These are phyloP conservation scores for Dasypolia templi DNA, from an alignment of 2,888 invertebrate genomes.

Conservation along the genomic window DNA sequence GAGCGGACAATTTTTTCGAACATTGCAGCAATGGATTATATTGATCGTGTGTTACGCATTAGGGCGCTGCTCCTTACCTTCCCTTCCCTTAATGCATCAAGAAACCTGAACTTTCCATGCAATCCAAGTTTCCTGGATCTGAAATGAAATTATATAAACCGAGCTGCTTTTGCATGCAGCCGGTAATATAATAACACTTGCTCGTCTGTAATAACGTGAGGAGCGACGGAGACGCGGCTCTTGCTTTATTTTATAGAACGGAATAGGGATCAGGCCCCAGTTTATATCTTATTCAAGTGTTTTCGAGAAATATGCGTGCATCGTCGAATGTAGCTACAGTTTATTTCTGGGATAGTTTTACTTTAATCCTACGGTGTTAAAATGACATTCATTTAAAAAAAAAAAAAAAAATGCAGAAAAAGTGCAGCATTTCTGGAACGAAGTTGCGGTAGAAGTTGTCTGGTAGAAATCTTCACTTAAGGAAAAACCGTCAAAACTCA, in stretches of 20 bases:
- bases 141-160: constrained; percentile 44
- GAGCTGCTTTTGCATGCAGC: constrained; percentile 15
- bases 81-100: not conserved
- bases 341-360: not conserved
- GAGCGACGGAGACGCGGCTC: constrained; percentile 9
- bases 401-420: too few relatives aligned
- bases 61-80: too few relatives aligned
- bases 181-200: constrained; percentile 44
- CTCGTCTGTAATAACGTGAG: constrained; percentile 33
- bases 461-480: too few relatives aligned
- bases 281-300: constrained; percentile 47
- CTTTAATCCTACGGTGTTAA: not conserved
- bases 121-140: constrained; percentile 30
- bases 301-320: constrained; percentile 17
- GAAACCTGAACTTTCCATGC: not conserved
- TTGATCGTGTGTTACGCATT: too few relatives aligned
- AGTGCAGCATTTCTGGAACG: too few relatives aligned
- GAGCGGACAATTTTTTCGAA: too few relatives aligned
- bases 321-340: not conserved
- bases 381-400: too few relatives aligned
- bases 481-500: too few relatives aligned
- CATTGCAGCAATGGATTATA: too few relatives aligned
- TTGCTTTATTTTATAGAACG: constrained; percentile 33
- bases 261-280: constrained; percentile 9
- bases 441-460: too few relatives aligned